A percentile compares a stretch with the other conserved stretches of the same genome.
These are phyloP conservation scores for Suillia variegata DNA, from an alignment of 2,888 invertebrate genomes.

Conservation along the genomic window DNA sequence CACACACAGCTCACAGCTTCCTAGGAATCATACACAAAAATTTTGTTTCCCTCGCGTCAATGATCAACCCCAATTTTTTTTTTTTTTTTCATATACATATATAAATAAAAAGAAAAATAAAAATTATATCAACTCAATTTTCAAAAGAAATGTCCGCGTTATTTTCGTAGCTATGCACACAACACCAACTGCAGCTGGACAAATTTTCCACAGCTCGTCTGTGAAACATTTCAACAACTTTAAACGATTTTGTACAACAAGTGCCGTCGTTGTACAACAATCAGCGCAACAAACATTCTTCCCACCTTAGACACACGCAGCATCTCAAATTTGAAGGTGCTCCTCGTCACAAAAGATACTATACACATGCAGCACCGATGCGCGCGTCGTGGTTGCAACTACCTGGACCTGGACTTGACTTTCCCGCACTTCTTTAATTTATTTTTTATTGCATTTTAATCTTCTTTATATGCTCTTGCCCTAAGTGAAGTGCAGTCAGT, in stretches of 20 bases:
- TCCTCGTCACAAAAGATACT: too few species aligned
- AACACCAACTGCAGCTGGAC: neutral
- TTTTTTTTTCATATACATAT: neutral
- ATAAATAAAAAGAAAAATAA: neutral
- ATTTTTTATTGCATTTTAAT: constrained; percentile 28
- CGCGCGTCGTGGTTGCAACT: constrained; percentile 11
- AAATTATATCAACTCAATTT: neutral
- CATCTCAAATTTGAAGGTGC: too few species aligned
- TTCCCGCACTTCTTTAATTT: constrained; percentile 17
- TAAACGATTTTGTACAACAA: neutral
- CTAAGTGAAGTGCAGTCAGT: neutral
- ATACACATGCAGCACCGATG: neutral
- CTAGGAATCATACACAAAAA: neutral
- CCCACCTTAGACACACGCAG: neutral
- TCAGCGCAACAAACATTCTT: too few species aligned
- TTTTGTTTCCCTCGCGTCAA: too few species aligned
- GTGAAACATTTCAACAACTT: too few species aligned
- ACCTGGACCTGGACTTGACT: constrained; percentile 5
- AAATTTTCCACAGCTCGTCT: neutral
- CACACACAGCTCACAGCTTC: constrained; percentile 4
- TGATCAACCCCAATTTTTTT: neutral
- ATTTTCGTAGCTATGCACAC: neutral
- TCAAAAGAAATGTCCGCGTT: neutral
- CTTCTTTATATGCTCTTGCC: neutral
- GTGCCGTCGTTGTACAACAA: too few species aligned